Percentiles rank a stretch among this genome's conserved stretches.
phyloP scores from a whole-genome alignment of 2,888 invertebrate genomes.

The Idaea aversata region DNA sequence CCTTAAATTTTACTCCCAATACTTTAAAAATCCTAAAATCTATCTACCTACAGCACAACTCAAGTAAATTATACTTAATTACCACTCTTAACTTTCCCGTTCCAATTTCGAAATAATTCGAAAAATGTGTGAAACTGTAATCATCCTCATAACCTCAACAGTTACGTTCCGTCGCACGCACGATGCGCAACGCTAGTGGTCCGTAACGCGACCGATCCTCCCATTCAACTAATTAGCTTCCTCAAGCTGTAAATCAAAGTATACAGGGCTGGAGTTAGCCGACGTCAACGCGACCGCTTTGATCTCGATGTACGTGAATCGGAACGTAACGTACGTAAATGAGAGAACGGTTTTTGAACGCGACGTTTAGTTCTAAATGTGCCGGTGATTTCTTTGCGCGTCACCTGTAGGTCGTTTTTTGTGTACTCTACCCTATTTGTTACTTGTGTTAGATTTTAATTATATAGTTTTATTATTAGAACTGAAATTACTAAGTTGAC shows the following conservation, averaged over 20 bases:
- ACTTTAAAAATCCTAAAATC: background rate
- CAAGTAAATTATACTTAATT: background rate
- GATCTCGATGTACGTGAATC: constrained; percentile 66
- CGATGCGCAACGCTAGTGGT: constrained; percentile 49
- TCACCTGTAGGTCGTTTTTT: background rate
- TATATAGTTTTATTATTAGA: background rate
- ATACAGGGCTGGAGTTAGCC: constrained; percentile 41
- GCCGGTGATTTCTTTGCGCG: constrained; percentile 47
- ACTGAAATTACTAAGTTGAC: background rate
- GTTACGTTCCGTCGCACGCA: constrained; percentile 56
- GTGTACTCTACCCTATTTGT: background rate
- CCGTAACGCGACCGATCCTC: constrained; percentile 46
- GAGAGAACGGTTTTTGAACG: constrained; percentile 67
- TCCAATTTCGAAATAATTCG: constrained; percentile 2
- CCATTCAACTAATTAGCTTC: constrained; percentile 72
- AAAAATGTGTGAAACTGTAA: constrained; percentile 27
- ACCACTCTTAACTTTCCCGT: constrained; percentile 10
- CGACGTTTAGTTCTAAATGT: constrained; percentile 69
- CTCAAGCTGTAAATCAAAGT: constrained; percentile 73
- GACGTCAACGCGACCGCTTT: constrained; percentile 68
- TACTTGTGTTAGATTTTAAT: background rate
- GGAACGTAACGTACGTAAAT: constrained; percentile 53
- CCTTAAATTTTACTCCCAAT: background rate
- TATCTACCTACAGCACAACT: background rate
- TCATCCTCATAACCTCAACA: constrained; percentile 41